phyloP scores from a whole-genome alignment of 2,113 vertebrate genomes.

The Macrotus californicus region DNA sequence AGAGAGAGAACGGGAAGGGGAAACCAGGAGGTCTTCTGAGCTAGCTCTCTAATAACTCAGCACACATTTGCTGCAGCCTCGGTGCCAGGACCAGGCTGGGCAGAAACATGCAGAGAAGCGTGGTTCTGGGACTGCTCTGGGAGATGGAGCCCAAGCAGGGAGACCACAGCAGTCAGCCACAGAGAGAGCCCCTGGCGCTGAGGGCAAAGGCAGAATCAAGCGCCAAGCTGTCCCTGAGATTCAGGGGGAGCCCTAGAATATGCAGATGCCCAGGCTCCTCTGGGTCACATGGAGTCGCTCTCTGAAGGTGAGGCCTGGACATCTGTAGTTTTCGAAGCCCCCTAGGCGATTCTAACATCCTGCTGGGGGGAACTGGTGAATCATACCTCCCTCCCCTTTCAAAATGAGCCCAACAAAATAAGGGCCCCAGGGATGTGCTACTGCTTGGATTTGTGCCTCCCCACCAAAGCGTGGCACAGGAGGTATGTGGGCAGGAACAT shows the following conservation, averaged over 20 bases:
- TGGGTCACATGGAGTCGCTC: not conserved
- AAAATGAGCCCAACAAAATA: not conserved
- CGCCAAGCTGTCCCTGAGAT: not conserved
- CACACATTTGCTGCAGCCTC: not conserved
- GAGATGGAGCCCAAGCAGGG: not conserved
- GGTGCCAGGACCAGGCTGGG: not conserved
- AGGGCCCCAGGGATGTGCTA: not conserved
- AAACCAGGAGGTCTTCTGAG: not conserved
- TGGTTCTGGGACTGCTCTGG: not conserved
- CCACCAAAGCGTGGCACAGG: not conserved
- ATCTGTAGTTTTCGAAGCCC: not conserved
- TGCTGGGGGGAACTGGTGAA: not conserved
- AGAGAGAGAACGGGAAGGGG: not conserved
- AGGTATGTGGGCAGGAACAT: not conserved
- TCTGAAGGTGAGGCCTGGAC: not conserved
- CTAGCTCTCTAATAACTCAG: not conserved
- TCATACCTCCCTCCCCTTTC: not conserved
- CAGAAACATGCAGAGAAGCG: not conserved
- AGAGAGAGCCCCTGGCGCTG: no score
- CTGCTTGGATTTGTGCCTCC: not conserved
- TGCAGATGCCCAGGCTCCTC: not conserved
- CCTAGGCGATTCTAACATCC: not conserved
- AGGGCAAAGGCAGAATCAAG: not conserved
- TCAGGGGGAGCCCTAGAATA: not conserved
- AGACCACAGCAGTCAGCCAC: not conserved